A percentile compares a stretch with the other conserved stretches of the same genome.
phyloP scores from a whole-genome alignment of 2,888 invertebrate genomes.

The Opisthograptis luteolata region DNA sequence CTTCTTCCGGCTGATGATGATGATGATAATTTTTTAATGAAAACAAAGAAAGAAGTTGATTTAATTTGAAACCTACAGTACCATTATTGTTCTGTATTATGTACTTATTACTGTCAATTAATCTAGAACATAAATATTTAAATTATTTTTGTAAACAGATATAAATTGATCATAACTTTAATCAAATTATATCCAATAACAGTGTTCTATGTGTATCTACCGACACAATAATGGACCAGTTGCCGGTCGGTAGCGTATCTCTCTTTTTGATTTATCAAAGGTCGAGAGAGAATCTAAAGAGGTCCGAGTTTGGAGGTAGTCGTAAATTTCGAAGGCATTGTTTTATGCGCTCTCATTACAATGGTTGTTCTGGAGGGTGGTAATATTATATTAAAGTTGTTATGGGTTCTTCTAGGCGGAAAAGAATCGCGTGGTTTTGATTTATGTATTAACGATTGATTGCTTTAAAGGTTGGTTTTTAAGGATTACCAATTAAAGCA shows the following conservation, averaged over 20 bases:
- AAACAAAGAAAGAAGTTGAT: no score
- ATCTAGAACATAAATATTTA: no score
- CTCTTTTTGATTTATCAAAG: slow-evolving; percentile 17
- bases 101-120: no score
- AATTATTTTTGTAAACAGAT: no score
- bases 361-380: slow-evolving; percentile 67
- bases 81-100: no score
- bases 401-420: slow-evolving; percentile 39
- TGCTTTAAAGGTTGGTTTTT: background rate
- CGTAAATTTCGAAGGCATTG: slow-evolving; percentile 75
- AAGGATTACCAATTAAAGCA: background rate
- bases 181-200: no score
- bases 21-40: no score
- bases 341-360: slow-evolving; percentile 76
- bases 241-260: background rate
- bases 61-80: no score
- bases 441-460: background rate
- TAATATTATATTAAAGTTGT: slow-evolving; percentile 62
- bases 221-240: no score
- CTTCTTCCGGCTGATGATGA: no score
- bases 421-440: slow-evolving; percentile 11
- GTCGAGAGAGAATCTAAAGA: slow-evolving; percentile 15
- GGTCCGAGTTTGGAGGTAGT: slow-evolving; percentile 57
- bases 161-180: no score
- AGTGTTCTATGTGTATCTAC: no score